These are phyloP conservation scores for Leucophenga varia DNA, from an alignment of 1,140 invertebrate species.

Conservation along the genomic window DNA sequence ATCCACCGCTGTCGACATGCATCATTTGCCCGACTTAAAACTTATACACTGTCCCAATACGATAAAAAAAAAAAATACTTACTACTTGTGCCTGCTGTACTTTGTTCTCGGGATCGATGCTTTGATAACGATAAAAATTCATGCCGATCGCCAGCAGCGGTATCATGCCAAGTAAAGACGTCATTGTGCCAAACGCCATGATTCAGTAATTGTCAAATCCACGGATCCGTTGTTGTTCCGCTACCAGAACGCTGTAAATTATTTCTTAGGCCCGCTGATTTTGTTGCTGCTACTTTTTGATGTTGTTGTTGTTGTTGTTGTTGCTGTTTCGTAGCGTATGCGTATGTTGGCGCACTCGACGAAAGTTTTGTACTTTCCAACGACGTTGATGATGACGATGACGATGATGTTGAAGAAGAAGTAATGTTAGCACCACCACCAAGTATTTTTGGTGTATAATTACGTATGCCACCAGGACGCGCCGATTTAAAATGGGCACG, in stretches of 20 bases:
- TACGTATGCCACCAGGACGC: conserved; percentile 63
- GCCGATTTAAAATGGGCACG: conserved; percentile 57
- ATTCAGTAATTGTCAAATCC: conserved; percentile 57
- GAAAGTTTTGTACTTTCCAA: conserved; percentile 22
- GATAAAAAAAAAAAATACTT: no score
- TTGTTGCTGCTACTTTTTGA: conserved; percentile 5
- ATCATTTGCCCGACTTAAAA: no score
- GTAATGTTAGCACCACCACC: no score
- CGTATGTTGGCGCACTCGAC: conserved; percentile 32
- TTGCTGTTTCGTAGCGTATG: conserved; percentile 12
- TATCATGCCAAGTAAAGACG: conserved; percentile 70
- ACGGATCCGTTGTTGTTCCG: conserved; percentile 37
- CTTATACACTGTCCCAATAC: no score
- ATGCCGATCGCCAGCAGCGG: conserved; percentile 77
- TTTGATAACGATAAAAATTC: conserved; percentile 78
- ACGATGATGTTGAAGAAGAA: conserved; percentile 14
- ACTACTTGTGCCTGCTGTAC: conserved; percentile 70
- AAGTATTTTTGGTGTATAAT: conserved; percentile 68
- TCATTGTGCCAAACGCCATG: conserved; percentile 55
- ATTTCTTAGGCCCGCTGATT: conserved; percentile 2
- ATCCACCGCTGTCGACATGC: no score
- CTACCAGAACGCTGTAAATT: conserved; percentile 2
- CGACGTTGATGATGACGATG: not conserved
- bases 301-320: conserved; percentile 1
- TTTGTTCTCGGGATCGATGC: conserved; percentile 78